These are phyloP conservation scores for Tichodroma muraria DNA, from an alignment of 2,113 vertebrate genomes.

Conservation along the genomic window DNA sequence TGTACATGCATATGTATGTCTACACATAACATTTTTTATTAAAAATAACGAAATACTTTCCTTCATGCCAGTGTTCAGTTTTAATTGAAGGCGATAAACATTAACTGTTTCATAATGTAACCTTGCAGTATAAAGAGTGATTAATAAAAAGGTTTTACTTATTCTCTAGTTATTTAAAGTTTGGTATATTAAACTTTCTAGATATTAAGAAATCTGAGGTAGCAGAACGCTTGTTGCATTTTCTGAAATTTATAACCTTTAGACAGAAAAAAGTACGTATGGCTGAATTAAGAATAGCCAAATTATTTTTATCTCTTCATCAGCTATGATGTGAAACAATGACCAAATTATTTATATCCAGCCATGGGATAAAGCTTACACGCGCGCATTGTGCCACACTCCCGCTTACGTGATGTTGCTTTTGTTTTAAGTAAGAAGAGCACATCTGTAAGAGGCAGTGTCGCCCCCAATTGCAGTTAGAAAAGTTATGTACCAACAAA, in stretches of 20 bases:
- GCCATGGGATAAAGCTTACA: not conserved
- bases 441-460: not conserved
- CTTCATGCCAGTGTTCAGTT: not conserved
- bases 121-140: not conserved
- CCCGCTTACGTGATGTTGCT: not conserved
- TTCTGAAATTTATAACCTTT: not conserved
- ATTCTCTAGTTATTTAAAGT: not conserved
- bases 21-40: not conserved
- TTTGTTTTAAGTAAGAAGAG: not conserved
- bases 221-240: not conserved
- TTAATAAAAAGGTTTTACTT: not conserved
- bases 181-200: not conserved
- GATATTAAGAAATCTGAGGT: not conserved
- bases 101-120: not conserved
- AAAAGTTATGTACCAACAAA: not conserved
- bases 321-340: not conserved
- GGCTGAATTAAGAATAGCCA: not conserved
- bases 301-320: not conserved
- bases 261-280: not conserved
- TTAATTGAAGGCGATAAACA: not conserved
- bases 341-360: not conserved
- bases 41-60: not conserved
- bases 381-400: accelerated
- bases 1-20: not conserved
- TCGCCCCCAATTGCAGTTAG: not conserved